Evolutionary conservation across 64 coral and sea anemone species (phyloP), one percentile per base, ranked within the genome.

Genomic region (Montipora sp.): DNA sequence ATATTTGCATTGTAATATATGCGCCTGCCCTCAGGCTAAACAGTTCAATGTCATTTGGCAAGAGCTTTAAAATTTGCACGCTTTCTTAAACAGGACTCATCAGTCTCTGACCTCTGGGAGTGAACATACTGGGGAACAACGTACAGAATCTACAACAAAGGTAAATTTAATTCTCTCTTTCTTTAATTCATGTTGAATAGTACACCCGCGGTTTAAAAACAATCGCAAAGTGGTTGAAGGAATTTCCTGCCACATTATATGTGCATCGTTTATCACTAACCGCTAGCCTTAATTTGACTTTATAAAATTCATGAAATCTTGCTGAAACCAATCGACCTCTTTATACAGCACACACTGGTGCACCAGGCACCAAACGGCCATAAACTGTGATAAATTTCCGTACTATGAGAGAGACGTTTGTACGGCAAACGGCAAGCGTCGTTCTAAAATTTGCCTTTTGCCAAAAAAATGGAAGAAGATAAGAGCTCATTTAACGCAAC

Each of bases 141-240:
- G n/a, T 4, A 71, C 18, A 51, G 65, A 18, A 85, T 85, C 82
- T 47, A 15, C 11, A 9, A 12, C 82, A 85, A 85, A 85, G 61
- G 82, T 85, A 50, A 51, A 44, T 71, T 18, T 5, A 0, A 22
- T 78, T 12, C 46, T 0, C 73, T 75, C 6, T 75, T 75, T 9
- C 44, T 75, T 44, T 43, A 75, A 18, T 18, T 66, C 15, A 66
- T 14, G 61, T 66, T 66, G 7, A 15, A 66, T 66, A 4, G 61
- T 14, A 14, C 15, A n/a, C 61, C 61, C 4, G 4, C 12, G 15
- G 4, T 66, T 65, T 66, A 66, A 66, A 71, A 71, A 71, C 68
- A 71, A 20, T 21, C 18, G 20, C 68, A n/a, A 24, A 71, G 68
- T 71, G 68, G 19, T 71, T 71, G 10, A 66, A 66, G 61, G 3